Percentiles rank a stretch among this genome's conserved stretches.
Evolutionary conservation across 2,797 vertebrate genomes (phyloP).

Genomic region (Artibeus lituratus): DNA sequence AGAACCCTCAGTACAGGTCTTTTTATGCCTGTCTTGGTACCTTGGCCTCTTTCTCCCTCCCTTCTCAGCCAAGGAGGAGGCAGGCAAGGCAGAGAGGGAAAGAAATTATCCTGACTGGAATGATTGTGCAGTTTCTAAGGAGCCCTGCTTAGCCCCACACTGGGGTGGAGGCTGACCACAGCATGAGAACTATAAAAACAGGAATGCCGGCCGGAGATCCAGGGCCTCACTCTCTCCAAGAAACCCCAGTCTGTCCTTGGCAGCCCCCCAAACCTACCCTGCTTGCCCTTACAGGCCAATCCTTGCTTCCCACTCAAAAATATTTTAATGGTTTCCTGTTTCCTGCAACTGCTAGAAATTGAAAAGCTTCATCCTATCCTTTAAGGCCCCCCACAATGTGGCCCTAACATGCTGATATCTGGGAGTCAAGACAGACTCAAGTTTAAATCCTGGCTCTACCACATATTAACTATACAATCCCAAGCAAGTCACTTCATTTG

Average conservation of each 20-base stretch:
- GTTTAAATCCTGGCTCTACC: conserved; percentile 28
- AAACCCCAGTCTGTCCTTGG: conserved; percentile 65
- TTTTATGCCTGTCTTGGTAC: conserved; percentile 26
- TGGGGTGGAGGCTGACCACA: conserved; percentile 43
- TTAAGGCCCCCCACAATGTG: not conserved
- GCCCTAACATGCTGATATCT: not conserved
- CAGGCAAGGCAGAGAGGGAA: conserved; percentile 32
- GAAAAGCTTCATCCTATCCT: conserved; percentile 35
- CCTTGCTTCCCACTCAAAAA: conserved; percentile 59
- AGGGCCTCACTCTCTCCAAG: conserved; percentile 55
- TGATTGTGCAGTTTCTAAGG: conserved; percentile 42
- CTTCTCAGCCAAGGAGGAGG: conserved; percentile 29
- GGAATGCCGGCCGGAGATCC: conserved; percentile 26
- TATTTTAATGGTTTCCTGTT: conserved; percentile 71
- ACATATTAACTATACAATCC: not conserved
- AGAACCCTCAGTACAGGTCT: not conserved
- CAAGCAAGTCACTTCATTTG: not conserved
- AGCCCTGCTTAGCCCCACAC: not conserved
- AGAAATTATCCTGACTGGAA: conserved; percentile 51
- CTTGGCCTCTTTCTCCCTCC: not conserved
- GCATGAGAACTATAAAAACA: conserved; percentile 56
- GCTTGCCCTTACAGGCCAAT: conserved; percentile 48
- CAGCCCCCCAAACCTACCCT: conserved; percentile 66
- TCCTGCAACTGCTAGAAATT: conserved; percentile 47
- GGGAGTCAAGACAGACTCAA: not conserved